phyloP scores from a whole-genome alignment of 2,113 vertebrate genomes.

The Anhinga anhinga region DNA sequence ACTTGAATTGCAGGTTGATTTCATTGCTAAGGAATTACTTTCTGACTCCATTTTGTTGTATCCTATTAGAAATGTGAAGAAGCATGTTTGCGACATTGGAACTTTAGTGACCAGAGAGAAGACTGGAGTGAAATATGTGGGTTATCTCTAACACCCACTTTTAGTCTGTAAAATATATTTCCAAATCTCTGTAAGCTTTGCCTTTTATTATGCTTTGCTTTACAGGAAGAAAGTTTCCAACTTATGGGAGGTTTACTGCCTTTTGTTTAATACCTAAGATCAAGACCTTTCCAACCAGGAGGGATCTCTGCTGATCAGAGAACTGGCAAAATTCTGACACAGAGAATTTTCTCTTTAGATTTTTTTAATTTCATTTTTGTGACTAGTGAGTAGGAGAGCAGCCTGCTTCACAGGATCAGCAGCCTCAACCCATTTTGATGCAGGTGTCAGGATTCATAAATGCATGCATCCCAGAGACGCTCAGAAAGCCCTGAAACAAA shows the following conservation, averaged over 20 bases:
- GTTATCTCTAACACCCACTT: background rate
- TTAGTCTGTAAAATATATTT: background rate
- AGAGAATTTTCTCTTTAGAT: background rate
- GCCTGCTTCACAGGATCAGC: background rate
- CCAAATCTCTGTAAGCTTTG: background rate
- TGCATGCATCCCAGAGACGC: background rate
- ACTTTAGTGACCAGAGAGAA: background rate
- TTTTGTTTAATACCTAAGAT: background rate
- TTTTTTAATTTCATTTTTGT: background rate
- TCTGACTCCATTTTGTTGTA: background rate
- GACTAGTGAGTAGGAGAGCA: background rate
- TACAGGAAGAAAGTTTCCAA: background rate
- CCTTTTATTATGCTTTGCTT: background rate
- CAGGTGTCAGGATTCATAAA: background rate
- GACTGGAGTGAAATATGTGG: background rate
- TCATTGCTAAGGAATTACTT: background rate
- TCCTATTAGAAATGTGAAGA: background rate
- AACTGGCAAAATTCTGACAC: background rate
- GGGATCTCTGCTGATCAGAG: background rate
- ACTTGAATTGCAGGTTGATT: background rate
- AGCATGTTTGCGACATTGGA: fast-evolving
- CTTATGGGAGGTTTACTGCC: fast-evolving
- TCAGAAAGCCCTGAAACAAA: background rate
- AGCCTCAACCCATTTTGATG: background rate
- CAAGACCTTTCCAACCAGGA: background rate